Evolutionary conservation across 1,140 invertebrate genomes (phyloP).

Genomic region (Drosophila simulans): DNA sequence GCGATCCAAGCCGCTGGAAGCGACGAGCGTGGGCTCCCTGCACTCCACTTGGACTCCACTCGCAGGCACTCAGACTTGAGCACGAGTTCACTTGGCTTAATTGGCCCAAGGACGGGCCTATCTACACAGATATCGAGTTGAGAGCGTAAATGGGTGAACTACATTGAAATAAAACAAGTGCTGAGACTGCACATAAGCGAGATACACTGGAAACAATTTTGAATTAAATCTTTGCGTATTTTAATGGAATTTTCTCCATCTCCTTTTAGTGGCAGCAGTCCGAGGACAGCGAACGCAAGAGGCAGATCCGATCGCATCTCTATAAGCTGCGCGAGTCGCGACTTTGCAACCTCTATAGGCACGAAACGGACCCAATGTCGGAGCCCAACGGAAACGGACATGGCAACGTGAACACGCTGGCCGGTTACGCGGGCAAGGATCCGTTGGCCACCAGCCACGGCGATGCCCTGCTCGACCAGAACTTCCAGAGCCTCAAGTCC

Average conservation of each 20-base stretch:
- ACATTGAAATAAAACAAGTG: background rate
- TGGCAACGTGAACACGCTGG: conserved; percentile 31
- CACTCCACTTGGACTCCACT: conserved; percentile 21
- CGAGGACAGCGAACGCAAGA: conserved; percentile 93
- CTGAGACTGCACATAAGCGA: background rate
- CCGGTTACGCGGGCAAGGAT: conserved; percentile 71
- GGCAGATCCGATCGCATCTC: conserved; percentile 93
- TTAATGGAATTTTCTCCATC: background rate
- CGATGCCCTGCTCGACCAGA: conserved; percentile 89
- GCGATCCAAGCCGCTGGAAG: conserved; percentile 14
- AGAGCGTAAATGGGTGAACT: background rate
- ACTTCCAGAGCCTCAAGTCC: conserved; percentile 90
- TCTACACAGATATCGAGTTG: background rate
- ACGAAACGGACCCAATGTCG: conserved; percentile 61
- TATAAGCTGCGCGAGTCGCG: conserved; percentile 92
- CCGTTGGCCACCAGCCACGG: conserved; percentile 86
- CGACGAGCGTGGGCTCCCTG: conserved; percentile 26
- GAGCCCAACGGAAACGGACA: conserved; percentile 78
- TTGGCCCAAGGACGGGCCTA: conserved; percentile 67
- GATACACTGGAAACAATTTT: background rate
- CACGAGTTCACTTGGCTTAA: conserved; percentile 48
- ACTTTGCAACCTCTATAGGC: conserved; percentile 89
- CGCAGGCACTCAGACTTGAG: conserved; percentile 9
- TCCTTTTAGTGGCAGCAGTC: conserved; percentile 91
- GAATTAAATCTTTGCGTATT: background rate